These are phyloP conservation scores for Chaetops frenatus DNA, from an alignment of 2,113 vertebrate species.

Conservation along the genomic window DNA sequence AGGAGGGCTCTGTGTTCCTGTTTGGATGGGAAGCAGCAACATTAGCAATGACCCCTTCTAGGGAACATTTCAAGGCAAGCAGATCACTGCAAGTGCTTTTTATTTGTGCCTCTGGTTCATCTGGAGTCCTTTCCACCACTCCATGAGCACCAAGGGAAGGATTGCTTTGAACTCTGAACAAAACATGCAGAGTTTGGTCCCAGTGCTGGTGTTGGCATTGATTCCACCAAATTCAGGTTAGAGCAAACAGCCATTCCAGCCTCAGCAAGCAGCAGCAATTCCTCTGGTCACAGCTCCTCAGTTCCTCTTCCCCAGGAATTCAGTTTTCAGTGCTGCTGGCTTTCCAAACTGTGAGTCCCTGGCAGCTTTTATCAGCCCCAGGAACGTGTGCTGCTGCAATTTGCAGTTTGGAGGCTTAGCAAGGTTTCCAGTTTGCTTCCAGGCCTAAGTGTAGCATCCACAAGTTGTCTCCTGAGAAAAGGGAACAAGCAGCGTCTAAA, in stretches of 20 bases:
- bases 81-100: background rate
- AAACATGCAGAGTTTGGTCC: background rate
- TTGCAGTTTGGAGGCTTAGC: background rate
- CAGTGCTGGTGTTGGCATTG: background rate
- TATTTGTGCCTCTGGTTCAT: background rate
- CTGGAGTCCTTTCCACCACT: background rate
- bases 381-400: background rate
- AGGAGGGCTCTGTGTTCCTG: background rate
- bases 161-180: background rate
- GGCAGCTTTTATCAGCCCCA: background rate
- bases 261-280: background rate
- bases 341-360: background rate
- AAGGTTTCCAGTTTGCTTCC: background rate
- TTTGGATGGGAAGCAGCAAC: conserved; percentile 26
- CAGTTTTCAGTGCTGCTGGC: background rate
- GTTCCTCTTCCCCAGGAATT: background rate
- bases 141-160: background rate
- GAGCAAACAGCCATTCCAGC: background rate
- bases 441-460: background rate
- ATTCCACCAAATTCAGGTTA: background rate
- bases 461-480: background rate
- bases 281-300: background rate
- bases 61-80: background rate
- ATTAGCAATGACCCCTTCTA: background rate
- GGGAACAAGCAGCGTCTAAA: background rate